Evolutionary conservation across 2,113 vertebrate genomes (phyloP).

Genomic region (Trematocara macrostoma): DNA sequence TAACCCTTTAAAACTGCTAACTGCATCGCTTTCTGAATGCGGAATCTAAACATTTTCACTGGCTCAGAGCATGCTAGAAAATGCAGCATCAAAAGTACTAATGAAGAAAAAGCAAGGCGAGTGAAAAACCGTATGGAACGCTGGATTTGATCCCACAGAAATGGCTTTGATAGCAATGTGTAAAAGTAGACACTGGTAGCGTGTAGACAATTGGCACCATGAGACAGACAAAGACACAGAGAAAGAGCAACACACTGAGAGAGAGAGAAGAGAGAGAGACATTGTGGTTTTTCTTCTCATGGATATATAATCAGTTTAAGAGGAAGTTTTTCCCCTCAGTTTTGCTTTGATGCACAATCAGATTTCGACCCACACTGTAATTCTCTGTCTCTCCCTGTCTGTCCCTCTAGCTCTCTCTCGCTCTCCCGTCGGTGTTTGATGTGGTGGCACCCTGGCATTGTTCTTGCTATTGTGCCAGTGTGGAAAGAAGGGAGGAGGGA

Average conservation of each 20-base stretch:
- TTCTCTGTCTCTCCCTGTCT: conserved; percentile 45
- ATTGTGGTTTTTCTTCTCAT: conserved; percentile 67
- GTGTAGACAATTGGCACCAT: conserved; percentile 68
- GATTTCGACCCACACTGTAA: conserved; percentile 65
- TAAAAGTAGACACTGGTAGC: conserved; percentile 65
- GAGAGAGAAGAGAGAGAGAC: conserved; percentile 34
- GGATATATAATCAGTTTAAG: conserved; percentile 73
- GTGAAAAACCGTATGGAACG: background rate
- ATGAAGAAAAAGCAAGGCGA: background rate
- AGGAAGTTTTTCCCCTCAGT: conserved; percentile 62
- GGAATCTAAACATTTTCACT: background rate
- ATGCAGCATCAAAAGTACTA: background rate
- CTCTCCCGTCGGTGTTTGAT: conserved; percentile 49
- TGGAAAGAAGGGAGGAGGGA: conserved; percentile 46
- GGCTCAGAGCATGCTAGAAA: background rate
- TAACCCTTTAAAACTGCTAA: conserved; percentile 5
- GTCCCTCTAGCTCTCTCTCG: conserved; percentile 1
- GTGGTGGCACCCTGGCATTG: conserved; percentile 68
- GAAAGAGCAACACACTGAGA: conserved; percentile 24
- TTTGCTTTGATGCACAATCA: conserved; percentile 72
- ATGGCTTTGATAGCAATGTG: conserved; percentile 60
- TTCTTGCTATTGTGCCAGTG: conserved; percentile 65
- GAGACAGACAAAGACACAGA: conserved; percentile 40
- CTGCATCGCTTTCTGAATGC: background rate
- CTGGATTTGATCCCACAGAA: conserved; percentile 31